Evolutionary conservation across 2,113 vertebrate genomes (phyloP), one percentile per base, ranked within the genome.

Genomic region (Ovis canadensis): DNA sequence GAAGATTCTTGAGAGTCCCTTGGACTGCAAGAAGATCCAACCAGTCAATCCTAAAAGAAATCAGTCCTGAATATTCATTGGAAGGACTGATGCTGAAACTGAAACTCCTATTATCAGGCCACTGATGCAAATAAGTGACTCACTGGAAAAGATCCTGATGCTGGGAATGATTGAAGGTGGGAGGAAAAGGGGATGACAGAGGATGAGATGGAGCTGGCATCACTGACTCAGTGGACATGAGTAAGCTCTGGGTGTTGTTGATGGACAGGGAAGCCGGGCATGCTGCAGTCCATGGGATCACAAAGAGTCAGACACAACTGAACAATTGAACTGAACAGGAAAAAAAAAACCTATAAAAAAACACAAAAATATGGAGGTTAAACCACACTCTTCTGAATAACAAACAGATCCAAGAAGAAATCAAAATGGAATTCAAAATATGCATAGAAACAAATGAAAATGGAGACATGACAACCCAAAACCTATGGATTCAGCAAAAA

Each of bases 231-330:
- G 7, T 33, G 62, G 62, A 64, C 62, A 64, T 33, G 14, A 64
- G 62, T 64, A 64, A 64, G 7, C 62, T 33, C 15, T 33, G 15
- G 60, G 62, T 33, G 31, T 33, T 64, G 62, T 33, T 64, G 31
- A 33, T 8, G 15, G 7, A 64, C 7, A 64, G 31, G 7, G 7
- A 64, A 64, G 31, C 31, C 0, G 0, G 31, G 62, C 7, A 33
- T 33, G 62, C 31, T 64, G 7, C 31, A 64, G 15, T 8, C 31
- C 31, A 4, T 17, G 31, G 15, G 31, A 7, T 64, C 62, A 64
- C 62, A 64, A 64, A 64, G 7, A 17, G 7, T 64, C 15, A 1
- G 31, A 33, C 3, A 33, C 0, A 3, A 64, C 31, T 17, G 31
- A 64, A 15, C 15, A 64, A 64, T 7, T 64, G 15, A 64, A 64